Evolutionary conservation across 2,797 vertebrate genomes (phyloP), one percentile per base, ranked within the genome.

Genomic region (Simalia tracyae): DNA sequence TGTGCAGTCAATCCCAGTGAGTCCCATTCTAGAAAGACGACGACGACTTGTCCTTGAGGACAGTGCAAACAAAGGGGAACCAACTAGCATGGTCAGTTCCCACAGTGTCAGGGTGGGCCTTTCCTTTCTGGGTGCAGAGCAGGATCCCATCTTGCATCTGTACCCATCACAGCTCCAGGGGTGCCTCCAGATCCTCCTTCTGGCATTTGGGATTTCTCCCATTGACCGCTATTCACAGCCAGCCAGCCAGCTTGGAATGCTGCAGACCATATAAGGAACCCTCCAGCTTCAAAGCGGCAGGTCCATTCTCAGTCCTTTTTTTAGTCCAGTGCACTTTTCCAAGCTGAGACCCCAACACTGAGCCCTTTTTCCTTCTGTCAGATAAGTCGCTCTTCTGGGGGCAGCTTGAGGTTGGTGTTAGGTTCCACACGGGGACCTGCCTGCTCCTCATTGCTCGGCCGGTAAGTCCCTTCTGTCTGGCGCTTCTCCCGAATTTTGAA

Each of bases 341-440:
- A 54, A 87, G 64, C 4, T 8, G 12, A 7, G 28, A 24, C 28
- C 17, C 19, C 2, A 56, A 14, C 63, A 46, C 5, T 14, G 31
- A 57, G 59, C 26, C 50, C 42, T 22, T n/a, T 36, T 50, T 19
- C 84, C 31, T 12, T 0, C 84, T 46, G 72, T 98, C 97, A 99
- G 95, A 99, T 99, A 90, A 99, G 98, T 96, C 99, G 97, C 93
- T 99, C 99, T 95, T 99, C 99, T 0, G 99, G 99, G 11, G 99
- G 99, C 94, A 99, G 95, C 95, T 99, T 98, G 72, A 99, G 97
- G 56, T 98, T 98, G 24, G 97, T 92, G 9, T 96, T 95, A 0
- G 97, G 96, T 14, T 97, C 98, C 5, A 97, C 97, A 0, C 95
- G 95, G 14, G 97, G 54, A 42, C 98, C 98, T 4, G 97, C 98